Base-by-base conservation (phyloP, 2,113 vertebrate species). In the Phyllostomus hastatus region DNA sequence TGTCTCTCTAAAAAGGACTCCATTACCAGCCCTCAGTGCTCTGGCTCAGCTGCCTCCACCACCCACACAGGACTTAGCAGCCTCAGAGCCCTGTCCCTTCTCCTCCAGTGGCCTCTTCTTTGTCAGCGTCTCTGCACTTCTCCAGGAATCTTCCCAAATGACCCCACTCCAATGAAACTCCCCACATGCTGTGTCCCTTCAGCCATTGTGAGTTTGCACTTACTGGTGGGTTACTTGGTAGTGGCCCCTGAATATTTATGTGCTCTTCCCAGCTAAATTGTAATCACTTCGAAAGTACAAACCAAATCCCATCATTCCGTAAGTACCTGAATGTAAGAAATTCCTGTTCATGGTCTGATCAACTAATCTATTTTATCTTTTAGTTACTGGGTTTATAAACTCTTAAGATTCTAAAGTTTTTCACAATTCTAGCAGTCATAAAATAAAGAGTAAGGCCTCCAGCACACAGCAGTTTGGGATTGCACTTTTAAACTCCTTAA, bases 401-500 rank as follows among this genome's bases (percentile, higher is more conserved):
- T 83, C 79, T 75, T 92, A 86, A 41, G 73, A 31, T 82, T 91
- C 61, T 66, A 26, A 69, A 54, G 24, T 35, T 41, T 87, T 85
- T 90, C 64, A 81, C 24, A 48, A 82, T 91, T 85, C 88, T 67
- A 59, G 90, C 35, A 35, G 57, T 48, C 38, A 90, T 54, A 94
- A 96, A 83, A 85, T 85, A 85, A 95, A 86, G 38, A 78, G 76
- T 66, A 91, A 93, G 69, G 72, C 94, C 81, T 52, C 41, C 31
- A 15, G 28, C 72, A 67, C 81, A 90, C 50, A 93, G 72, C 54
- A 86, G 33, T 94, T 95, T 81, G 84, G 59, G 94, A 89, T 73
- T 87, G 70, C 80, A 84, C 90, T 96, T 94, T 97, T 84, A 96
- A 85, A 94, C 93, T 90, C 96, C 96, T 96, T 97, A 97, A 97